A percentile compares a stretch with the other conserved stretches of the same genome.
These are phyloP conservation scores for Crax fasciolata DNA, from an alignment of 2,797 vertebrate genomes.

Conservation along the genomic window DNA sequence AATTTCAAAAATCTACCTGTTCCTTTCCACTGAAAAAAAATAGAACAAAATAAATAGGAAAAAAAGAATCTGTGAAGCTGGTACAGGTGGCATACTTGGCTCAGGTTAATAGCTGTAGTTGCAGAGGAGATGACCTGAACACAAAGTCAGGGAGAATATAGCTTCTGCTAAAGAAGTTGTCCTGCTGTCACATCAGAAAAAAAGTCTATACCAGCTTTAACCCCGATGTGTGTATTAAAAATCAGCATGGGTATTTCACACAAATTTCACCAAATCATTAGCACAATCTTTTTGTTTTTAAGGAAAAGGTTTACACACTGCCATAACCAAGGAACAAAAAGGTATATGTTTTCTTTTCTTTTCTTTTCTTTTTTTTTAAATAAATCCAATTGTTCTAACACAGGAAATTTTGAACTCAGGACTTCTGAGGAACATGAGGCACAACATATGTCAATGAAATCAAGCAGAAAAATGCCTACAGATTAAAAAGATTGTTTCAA, in stretches of 20 bases:
- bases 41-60: background rate
- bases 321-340: background rate
- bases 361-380: background rate
- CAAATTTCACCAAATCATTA: background rate
- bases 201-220: background rate
- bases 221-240: background rate
- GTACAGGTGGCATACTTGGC: background rate
- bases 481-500: background rate
- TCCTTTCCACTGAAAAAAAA: background rate
- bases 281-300: background rate
- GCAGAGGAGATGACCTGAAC: background rate
- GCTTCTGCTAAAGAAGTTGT: background rate
- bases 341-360: background rate
- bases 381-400: background rate
- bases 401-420: background rate
- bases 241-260: background rate
- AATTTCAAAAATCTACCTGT: background rate
- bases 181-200: background rate
- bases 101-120: background rate
- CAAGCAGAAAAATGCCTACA: background rate
- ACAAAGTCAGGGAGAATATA: background rate
- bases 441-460: background rate
- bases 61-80: background rate
- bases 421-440: background rate
- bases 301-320: background rate